Conservation (phyloP, 2,113 vertebrate genomes). For the Argyrosomus japonicus region DNA sequence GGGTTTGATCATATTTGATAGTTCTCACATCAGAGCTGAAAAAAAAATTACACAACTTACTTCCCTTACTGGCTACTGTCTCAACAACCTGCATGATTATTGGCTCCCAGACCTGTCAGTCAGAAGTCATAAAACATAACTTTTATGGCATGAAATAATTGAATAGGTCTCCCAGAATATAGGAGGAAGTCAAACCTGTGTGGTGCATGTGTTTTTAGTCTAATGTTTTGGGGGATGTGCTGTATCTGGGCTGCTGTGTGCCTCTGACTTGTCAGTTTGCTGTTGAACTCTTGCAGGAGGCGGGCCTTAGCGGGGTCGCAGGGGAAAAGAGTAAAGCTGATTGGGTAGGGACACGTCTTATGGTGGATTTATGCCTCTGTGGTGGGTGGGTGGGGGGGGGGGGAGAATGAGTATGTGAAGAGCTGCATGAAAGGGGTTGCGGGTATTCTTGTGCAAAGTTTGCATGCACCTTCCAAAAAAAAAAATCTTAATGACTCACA, state of each 20-base stretch:
- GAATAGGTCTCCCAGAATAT: not conserved
- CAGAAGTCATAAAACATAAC: constrained; percentile 16
- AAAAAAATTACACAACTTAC: not conserved
- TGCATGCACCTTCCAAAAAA: constrained; percentile 71
- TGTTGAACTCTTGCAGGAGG: constrained; percentile 85
- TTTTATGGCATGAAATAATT: constrained; percentile 23
- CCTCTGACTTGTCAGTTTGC: constrained; percentile 82
- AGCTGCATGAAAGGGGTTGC: constrained; percentile 75
- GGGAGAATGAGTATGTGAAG: constrained; percentile 33
- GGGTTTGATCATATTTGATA: constrained; percentile 25
- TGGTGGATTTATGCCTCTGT: constrained; percentile 81
- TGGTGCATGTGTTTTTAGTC: constrained; percentile 66
- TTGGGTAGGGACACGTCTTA: constrained; percentile 85
- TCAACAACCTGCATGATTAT: constrained; percentile 32
- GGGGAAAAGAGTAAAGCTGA: constrained; percentile 85
- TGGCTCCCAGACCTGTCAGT: constrained; percentile 40
- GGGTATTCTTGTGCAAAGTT: constrained; percentile 70
- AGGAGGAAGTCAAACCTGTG: constrained; percentile 33
- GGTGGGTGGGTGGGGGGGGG: constrained; percentile 52
- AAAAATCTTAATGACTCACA: constrained; percentile 44
- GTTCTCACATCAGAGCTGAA: constrained; percentile 28
- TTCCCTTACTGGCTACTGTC: constrained; percentile 18
- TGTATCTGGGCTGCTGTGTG: constrained; percentile 78
- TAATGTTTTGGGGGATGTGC: constrained; percentile 68
- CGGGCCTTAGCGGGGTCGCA: constrained; percentile 83